A percentile compares a stretch with the other conserved stretches of the same genome.
Evolutionary conservation across 2,797 vertebrate species (phyloP).

Genomic region (Hybognathus amarus): DNA sequence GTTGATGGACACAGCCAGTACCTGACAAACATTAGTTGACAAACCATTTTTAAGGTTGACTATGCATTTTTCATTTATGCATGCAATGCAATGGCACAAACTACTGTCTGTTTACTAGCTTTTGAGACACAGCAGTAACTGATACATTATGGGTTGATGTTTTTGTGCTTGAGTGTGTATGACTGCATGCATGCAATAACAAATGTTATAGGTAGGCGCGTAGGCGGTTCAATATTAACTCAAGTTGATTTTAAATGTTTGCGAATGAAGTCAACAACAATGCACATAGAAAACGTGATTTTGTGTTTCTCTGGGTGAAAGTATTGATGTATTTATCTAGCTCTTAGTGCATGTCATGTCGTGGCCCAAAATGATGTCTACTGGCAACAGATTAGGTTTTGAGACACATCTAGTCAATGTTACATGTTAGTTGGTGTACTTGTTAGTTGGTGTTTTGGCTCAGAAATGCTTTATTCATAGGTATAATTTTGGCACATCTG

Average conservation of each 20-base stretch:
- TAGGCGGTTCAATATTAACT: neutral
- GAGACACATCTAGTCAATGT: neutral
- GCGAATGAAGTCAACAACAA: neutral
- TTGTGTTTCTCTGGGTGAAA: neutral
- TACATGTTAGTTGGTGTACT: neutral
- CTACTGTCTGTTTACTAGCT: neutral
- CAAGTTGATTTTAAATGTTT: neutral
- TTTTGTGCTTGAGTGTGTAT: neutral
- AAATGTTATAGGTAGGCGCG: neutral
- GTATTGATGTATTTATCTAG: neutral
- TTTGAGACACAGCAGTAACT: neutral
- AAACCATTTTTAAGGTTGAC: neutral
- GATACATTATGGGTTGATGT: neutral
- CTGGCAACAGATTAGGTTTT: neutral
- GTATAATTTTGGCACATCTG: neutral
- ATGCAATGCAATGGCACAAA: neutral
- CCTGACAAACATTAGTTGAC: neutral
- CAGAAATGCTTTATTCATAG: neutral
- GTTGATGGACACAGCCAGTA: neutral
- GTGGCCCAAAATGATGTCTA: neutral
- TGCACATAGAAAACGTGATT: neutral
- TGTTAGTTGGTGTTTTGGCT: neutral
- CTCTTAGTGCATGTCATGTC: neutral
- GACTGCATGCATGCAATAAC: no score
- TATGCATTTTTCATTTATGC: neutral